Conservation (phyloP, 2,113 vertebrate species). For the Blennius ocellaris region DNA sequence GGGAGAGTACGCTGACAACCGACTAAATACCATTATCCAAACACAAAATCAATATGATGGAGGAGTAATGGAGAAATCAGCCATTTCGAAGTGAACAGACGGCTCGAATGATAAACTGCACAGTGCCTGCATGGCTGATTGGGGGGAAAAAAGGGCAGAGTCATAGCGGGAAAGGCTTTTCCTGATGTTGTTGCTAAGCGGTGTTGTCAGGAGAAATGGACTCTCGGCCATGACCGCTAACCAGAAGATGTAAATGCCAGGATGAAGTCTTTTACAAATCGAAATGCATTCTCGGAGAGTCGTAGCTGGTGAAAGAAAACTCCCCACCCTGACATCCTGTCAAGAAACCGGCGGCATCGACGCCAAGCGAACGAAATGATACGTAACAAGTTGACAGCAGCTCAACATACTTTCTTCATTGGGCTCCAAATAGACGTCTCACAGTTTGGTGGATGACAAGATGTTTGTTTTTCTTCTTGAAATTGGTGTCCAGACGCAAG, state of each 20-base stretch:
- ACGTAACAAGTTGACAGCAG: constrained; percentile 12
- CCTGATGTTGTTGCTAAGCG: constrained; percentile 9
- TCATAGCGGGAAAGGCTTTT: constrained; percentile 4
- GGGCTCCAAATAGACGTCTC: constrained; percentile 41
- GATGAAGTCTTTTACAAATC: not conserved
- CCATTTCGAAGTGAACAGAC: not conserved
- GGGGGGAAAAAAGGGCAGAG: not conserved
- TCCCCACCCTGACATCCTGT: constrained; percentile 1
- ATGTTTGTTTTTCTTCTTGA: constrained; percentile 44
- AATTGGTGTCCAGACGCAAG: constrained; percentile 43
- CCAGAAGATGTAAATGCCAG: not conserved
- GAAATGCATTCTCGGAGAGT: not conserved
- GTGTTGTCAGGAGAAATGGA: constrained; percentile 5
- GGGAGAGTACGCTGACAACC: not conserved
- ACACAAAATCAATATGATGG: constrained; percentile 2
- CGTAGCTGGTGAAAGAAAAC: not conserved
- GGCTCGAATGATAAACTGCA: not conserved
- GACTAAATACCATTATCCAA: not conserved
- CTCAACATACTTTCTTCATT: not conserved
- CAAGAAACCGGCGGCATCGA: too few relatives aligned
- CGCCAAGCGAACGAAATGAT: constrained; percentile 15
- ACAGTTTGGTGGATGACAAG: constrained; percentile 44
- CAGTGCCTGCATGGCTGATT: not conserved
- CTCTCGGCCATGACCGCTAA: not conserved
- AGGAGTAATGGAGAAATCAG: constrained; percentile 1